Evolutionary conservation across 2,888 invertebrate genomes (phyloP).

Genomic region (Pachliopta kotzebuea): DNA sequence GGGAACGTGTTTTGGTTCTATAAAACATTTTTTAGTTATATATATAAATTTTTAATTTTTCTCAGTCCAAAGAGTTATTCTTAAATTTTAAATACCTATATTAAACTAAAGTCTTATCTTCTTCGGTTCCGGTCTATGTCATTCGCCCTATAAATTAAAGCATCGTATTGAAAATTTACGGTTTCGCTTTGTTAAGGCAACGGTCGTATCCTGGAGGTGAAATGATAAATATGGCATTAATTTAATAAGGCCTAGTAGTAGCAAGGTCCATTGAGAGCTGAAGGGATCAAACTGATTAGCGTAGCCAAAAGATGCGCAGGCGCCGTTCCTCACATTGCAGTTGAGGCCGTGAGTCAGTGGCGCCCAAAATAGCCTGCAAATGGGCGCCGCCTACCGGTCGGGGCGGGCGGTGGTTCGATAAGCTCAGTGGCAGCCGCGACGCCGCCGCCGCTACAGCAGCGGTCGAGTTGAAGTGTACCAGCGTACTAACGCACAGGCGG

Average conservation of each 20-base stretch:
- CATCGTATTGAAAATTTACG: background rate
- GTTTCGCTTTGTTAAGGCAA: background rate
- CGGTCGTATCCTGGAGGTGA: background rate
- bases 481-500: conserved; percentile 66
- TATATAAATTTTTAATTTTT: too few species aligned
- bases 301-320: conserved; percentile 68
- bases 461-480: conserved; percentile 64
- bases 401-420: conserved; percentile 70
- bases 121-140: too few species aligned
- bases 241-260: conserved; percentile 26
- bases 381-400: conserved; percentile 79
- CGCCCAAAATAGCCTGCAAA: conserved; percentile 72
- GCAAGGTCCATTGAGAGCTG: conserved; percentile 6
- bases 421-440: conserved; percentile 53
- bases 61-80: too few species aligned
- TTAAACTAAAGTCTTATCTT: too few species aligned
- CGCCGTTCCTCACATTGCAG: conserved; percentile 61
- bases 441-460: conserved; percentile 75
- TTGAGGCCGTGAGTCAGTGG: conserved; percentile 71
- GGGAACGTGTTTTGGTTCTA: too few species aligned
- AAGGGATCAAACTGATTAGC: conserved; percentile 38
- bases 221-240: background rate
- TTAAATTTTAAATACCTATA: too few species aligned
- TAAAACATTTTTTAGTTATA: too few species aligned
- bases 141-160: too few species aligned